Percentiles rank a stretch among this genome's conserved stretches.
phyloP scores from a whole-genome alignment of 1,140 invertebrate species.

The Trypoxylus dichotomus region DNA sequence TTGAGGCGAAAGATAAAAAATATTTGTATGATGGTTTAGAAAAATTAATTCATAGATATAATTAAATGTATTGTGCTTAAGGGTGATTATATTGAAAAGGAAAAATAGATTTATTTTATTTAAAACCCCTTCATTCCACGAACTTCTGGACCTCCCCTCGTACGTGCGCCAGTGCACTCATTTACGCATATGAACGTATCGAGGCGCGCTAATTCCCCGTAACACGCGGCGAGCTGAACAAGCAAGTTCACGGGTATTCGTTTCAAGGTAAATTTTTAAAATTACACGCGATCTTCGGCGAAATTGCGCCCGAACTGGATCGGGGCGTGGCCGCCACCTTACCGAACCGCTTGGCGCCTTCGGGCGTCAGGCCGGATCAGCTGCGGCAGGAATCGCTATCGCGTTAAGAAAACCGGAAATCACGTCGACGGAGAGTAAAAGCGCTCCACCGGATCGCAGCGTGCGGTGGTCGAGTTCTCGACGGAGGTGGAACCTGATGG shows the following conservation, averaged over 20 bases:
- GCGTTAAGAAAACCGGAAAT: not conserved
- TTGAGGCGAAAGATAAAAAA: no score
- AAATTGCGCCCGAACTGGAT: not conserved
- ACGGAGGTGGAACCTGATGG: not conserved
- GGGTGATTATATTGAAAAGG: no score
- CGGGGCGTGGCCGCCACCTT: not conserved
- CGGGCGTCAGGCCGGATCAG: not conserved
- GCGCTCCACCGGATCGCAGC: not conserved
- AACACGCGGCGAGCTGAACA: not conserved
- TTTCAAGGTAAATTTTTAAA: constrained; percentile 1
- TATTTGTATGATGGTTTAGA: no score
- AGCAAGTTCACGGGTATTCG: not conserved
- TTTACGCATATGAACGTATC: not conserved
- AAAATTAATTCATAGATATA: no score
- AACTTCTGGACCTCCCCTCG: no score
- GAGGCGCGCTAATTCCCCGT: not conserved
- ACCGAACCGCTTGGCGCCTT: not conserved
- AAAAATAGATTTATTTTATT: no score
- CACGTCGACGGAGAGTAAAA: not conserved
- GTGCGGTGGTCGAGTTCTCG: not conserved
- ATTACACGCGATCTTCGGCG: not conserved
- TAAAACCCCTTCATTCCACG: no score
- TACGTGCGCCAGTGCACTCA: not conserved
- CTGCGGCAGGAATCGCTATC: not conserved
- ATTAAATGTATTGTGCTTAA: no score